Evolutionary conservation across 2,797 vertebrate species (phyloP).

Genomic region (Pipistrellus pygmaeus): DNA sequence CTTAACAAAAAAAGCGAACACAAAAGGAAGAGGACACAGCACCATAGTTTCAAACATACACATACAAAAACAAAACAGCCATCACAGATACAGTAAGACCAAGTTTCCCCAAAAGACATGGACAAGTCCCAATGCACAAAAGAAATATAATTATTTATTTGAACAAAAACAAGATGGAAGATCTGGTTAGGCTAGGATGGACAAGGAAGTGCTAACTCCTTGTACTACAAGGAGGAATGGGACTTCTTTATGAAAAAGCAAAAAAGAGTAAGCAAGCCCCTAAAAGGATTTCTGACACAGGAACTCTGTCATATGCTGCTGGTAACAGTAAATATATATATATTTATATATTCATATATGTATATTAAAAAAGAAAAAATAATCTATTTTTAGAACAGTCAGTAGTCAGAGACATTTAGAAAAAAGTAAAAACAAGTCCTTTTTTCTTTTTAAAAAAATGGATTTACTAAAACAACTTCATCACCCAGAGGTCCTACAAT

Average conservation of each 20-base stretch:
- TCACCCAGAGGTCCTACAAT: constrained; percentile 86
- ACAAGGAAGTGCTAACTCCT: constrained; percentile 88
- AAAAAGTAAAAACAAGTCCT: constrained; percentile 92
- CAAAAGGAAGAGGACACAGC: constrained; percentile 84
- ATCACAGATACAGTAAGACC: constrained; percentile 81
- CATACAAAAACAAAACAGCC: constrained; percentile 80
- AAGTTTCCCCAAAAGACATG: constrained; percentile 84
- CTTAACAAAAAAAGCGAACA: constrained; percentile 86
- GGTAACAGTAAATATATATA: constrained; percentile 91
- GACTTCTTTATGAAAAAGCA: constrained; percentile 79
- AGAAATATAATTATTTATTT: constrained; percentile 87
- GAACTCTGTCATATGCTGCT: constrained; percentile 89
- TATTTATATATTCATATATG: constrained; percentile 86
- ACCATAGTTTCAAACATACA: constrained; percentile 86
- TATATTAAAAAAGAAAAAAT: constrained; percentile 90
- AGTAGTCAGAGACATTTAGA: constrained; percentile 93
- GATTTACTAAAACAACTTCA: constrained; percentile 90
- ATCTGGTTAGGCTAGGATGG: constrained; percentile 84
- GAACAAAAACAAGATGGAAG: constrained; percentile 85
- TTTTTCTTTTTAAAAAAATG: constrained; percentile 89
- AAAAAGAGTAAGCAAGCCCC: constrained; percentile 87
- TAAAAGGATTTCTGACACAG: constrained; percentile 88
- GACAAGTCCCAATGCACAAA: constrained; percentile 85
- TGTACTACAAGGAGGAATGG: constrained; percentile 89
- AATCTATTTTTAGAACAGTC: constrained; percentile 93